These are phyloP conservation scores for Synergus itoensis DNA, from an alignment of 2,888 invertebrate genomes.

Conservation along the genomic window DNA sequence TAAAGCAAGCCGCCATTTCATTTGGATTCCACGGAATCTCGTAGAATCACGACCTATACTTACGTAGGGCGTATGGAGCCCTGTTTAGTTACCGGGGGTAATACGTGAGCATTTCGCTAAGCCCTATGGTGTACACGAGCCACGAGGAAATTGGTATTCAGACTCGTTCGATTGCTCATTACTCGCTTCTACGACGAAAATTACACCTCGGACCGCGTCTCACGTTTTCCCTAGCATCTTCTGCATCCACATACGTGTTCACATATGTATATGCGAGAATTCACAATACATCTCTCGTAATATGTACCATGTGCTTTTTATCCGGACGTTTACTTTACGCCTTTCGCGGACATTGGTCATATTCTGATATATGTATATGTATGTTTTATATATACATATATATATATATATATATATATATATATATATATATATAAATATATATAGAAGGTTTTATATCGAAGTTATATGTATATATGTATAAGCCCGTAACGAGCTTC, in stretches of 20 bases:
- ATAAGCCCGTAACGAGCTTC: neutral
- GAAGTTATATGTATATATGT: too few species aligned
- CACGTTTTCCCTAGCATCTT: slow-evolving; percentile 61
- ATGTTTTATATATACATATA: too few species aligned
- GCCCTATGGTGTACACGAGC: slow-evolving; percentile 45
- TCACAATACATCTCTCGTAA: neutral
- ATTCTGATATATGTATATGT: too few species aligned
- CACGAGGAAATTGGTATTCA: slow-evolving; percentile 68
- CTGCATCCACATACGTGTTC: neutral
- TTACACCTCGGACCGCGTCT: slow-evolving; percentile 69
- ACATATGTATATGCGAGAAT: slow-evolving; percentile 2
- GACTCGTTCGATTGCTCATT: slow-evolving; percentile 70
- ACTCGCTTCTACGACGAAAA: slow-evolving; percentile 67
- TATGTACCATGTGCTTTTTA: neutral
- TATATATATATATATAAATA: too few species aligned
- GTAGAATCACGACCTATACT: slow-evolving; percentile 40
- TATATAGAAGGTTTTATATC: too few species aligned
- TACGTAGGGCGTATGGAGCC: slow-evolving; percentile 17
- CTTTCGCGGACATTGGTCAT: neutral
- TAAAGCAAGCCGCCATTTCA: slow-evolving; percentile 37
- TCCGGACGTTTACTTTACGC: neutral
- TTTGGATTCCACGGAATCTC: slow-evolving; percentile 36
- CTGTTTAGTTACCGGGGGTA: slow-evolving; percentile 51
- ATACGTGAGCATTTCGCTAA: slow-evolving; percentile 47
- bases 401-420: too few species aligned